Conservation (phyloP, 2,113 vertebrate genomes). For the Salminus brasiliensis region DNA sequence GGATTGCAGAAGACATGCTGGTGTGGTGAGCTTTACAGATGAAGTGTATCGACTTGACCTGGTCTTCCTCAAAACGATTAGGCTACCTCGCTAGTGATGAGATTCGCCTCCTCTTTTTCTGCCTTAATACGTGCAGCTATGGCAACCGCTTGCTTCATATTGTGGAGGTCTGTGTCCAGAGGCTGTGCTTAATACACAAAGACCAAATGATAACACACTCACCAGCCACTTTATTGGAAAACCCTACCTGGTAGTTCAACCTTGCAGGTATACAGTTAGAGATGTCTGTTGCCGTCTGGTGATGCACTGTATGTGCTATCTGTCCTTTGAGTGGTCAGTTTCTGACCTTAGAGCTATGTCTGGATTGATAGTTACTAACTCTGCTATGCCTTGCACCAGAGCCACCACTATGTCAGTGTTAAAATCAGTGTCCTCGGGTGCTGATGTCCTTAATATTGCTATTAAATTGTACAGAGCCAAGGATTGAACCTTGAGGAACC, state of each 20-base stretch:
- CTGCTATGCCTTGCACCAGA: too few relatives aligned
- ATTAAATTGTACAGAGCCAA: too few relatives aligned
- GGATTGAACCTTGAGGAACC: too few relatives aligned
- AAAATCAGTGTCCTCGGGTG: too few relatives aligned
- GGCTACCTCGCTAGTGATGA: constrained; percentile 37
- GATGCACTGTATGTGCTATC: background rate
- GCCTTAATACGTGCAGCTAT: constrained; percentile 61
- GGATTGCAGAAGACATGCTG: too few relatives aligned
- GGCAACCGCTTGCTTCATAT: constrained; percentile 51
- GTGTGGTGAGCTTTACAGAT: constrained; percentile 10
- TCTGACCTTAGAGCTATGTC: too few relatives aligned
- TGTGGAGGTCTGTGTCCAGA: background rate
- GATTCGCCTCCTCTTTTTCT: constrained; percentile 23
- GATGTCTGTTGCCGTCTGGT: background rate
- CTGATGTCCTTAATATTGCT: too few relatives aligned
- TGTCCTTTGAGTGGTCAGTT: too few relatives aligned
- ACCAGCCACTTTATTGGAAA: background rate
- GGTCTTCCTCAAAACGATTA: constrained; percentile 48
- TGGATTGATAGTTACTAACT: too few relatives aligned
- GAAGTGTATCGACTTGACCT: constrained; percentile 42
- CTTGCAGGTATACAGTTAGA: background rate
- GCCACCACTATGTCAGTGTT: too few relatives aligned
- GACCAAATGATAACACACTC: background rate
- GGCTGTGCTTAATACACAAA: background rate
- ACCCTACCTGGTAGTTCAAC: background rate